Evolutionary conservation across 2,797 vertebrate genomes (phyloP).

Genomic region (Tapirus indicus): DNA sequence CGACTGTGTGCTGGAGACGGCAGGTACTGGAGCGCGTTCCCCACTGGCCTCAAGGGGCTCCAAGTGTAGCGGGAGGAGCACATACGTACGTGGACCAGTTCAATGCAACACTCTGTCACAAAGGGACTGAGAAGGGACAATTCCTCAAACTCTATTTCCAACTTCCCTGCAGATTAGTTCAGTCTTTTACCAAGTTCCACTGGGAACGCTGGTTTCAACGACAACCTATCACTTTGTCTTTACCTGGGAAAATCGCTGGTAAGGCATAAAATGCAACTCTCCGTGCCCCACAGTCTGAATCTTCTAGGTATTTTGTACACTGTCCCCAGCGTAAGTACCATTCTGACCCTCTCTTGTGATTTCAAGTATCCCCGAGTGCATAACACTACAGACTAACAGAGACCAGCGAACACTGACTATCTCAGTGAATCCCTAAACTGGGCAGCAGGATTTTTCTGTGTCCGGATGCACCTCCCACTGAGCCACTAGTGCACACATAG

Average conservation of each 20-base stretch:
- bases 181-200: neutral
- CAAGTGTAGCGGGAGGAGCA: fast-evolving
- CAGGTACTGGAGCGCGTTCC: fast-evolving
- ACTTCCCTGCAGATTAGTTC: neutral
- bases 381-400: too few relatives aligned
- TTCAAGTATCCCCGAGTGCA: neutral
- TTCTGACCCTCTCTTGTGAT: neutral
- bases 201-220: neutral
- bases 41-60: neutral
- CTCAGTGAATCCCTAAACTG: fast-evolving
- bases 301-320: fast-evolving
- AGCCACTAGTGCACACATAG: fast-evolving
- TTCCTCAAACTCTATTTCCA: neutral
- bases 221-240: too few relatives aligned
- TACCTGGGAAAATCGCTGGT: neutral
- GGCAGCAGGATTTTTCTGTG: fast-evolving
- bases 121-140: neutral
- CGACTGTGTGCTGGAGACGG: neutral
- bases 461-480: fast-evolving
- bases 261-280: neutral
- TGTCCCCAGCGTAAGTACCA: fast-evolving
- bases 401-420: fast-evolving
- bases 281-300: neutral
- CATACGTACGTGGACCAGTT: fast-evolving
- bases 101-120: fast-evolving